Evolutionary conservation across 2,797 vertebrate species (phyloP), one percentile per base, ranked within the genome.

Genomic region (Etheostoma nigrum): DNA sequence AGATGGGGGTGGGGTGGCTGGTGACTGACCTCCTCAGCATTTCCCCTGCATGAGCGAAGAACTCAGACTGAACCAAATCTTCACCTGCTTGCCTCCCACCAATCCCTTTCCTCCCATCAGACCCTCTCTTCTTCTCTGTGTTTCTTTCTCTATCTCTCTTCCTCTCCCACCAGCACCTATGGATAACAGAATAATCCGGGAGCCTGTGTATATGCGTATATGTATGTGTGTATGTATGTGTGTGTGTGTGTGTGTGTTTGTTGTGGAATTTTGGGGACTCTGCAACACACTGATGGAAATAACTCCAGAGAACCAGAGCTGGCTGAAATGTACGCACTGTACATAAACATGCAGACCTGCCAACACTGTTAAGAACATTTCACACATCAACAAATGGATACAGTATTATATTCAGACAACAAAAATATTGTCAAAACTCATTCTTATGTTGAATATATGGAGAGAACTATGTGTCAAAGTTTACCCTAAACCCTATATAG

Each of bases 1-100:
- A 21, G 60, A 23, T 68, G 42, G 71, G 74, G 78, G 71, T 0
- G 36, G 73, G 66, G 63, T 47, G 69, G 47, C 69, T 79, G 76
- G 74, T 73, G 74, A 82, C 84, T 92, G 93, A 94, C 93, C 92
- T 92, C 92, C 83, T 85, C 89, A 83, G 82, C 78, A 80, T 91
- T 93, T 95, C 89, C 85, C 72, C 89, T 76, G 88, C 77, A 81
- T 83, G 87, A 92, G 74, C 59, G 27, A 87, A 88, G 83, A 81
- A 86, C 85, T 94, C 85, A 89, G 82, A 84, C 89, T 84, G 84
- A 92, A 90, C 90, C 77, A 80, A 90, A 90, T 91, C 86, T 90
- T 90, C 87, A 89, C 90, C 88, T 88, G 78, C 82, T 78, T 44
- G 79, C 86, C 86, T 87, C 72, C 79, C 67, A 78, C 74, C 66